Percentiles rank a stretch among this genome's conserved stretches.
These are phyloP conservation scores for Clamator glandarius DNA, from an alignment of 2,797 vertebrate genomes.

Conservation along the genomic window DNA sequence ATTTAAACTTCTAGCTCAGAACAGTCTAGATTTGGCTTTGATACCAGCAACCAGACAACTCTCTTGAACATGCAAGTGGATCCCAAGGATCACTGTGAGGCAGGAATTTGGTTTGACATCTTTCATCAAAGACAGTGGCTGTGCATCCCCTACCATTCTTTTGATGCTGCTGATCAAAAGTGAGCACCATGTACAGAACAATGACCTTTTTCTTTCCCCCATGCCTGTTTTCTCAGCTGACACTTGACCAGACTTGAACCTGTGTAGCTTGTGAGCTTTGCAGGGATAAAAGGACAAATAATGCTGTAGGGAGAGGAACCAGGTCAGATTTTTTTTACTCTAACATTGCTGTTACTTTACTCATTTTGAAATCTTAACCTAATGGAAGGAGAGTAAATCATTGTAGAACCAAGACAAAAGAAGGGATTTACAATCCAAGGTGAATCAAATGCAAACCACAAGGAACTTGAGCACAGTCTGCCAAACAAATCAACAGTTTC, in stretches of 20 bases:
- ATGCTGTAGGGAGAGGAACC: background rate
- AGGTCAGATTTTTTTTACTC: background rate
- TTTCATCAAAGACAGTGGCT: background rate
- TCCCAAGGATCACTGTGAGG: background rate
- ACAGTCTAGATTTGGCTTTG: background rate
- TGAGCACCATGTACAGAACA: background rate
- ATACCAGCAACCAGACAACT: background rate
- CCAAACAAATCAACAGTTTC: background rate
- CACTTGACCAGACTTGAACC: conserved; percentile 3
- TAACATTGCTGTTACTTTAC: background rate
- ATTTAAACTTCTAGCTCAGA: background rate
- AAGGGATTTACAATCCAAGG: background rate
- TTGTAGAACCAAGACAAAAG: background rate
- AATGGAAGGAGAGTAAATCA: background rate
- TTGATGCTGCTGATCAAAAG: background rate
- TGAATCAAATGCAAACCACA: background rate
- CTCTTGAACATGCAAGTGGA: background rate
- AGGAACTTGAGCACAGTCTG: background rate
- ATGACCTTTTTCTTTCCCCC: background rate
- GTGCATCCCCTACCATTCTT: background rate
- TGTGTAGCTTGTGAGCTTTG: background rate
- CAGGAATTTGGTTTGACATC: background rate
- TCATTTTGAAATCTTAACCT: background rate
- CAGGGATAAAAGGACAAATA: background rate
- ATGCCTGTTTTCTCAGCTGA: background rate